Base-by-base conservation (phyloP, 2,113 vertebrate species). In the Lampris megalopsis region DNA sequence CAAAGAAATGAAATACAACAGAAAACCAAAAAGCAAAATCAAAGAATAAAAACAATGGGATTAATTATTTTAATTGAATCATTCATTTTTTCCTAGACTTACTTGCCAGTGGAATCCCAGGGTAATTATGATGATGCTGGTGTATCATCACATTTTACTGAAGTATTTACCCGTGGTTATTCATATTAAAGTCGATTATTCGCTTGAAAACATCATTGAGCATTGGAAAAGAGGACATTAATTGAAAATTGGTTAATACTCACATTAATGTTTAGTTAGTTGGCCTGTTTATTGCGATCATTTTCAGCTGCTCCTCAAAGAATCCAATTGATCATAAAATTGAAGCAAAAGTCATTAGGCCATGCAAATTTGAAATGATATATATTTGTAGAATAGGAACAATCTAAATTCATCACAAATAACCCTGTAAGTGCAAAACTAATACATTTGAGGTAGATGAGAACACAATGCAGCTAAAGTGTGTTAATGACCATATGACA, bases 121-220 rank as follows among this genome's bases (percentile, higher is more conserved):
- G 36, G 58, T 82, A 75, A 88, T 80, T 82, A 79, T 61, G 38
- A 73, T 81, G 76, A 69, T 74, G 52, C 56, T 35, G 53, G 79
- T 4, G 9, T 54, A 84, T 80, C 77, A 88, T 86, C 63, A 48
- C 66, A 63, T 79, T 81, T 75, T 75, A 85, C 0, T 24, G 24
- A 24, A 24, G 24, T 24, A 24, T 24, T 24, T 24, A 24, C 24
- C 24, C 79, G 66, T 61, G 64, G 48, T 52, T 65, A 49, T 9
- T 77, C 60, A 43, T 40, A 70, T 77, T 54, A 60, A 47, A 69
- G 81, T 85, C 62, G 69, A 53, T 83, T 71, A 75, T 61, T 56
- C 40, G 49, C 45, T 58, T 75, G 69, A 47, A 59, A 61, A 67
- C 2, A 79, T 41, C 1, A 63, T 48, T 60, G 65, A 45, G 48